Conservation (phyloP, 1,140 invertebrate species). For the Archivesica marissinica region DNA sequence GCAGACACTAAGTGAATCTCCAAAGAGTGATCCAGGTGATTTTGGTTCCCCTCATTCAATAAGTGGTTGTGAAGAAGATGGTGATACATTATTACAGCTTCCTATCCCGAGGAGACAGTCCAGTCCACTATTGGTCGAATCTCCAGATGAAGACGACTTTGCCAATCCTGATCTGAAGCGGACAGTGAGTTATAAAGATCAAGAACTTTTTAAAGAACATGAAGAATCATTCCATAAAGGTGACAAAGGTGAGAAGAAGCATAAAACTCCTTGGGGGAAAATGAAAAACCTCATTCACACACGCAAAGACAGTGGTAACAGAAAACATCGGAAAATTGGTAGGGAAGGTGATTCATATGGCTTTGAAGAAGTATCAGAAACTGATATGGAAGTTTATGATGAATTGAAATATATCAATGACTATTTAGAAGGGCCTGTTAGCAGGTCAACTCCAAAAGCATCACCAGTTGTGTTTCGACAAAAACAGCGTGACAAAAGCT, state of each 20-base stretch:
- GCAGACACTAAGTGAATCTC: slow-evolving; percentile 62
- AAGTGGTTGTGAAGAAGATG: slow-evolving; percentile 40
- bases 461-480: slow-evolving; percentile 75
- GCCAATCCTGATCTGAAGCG: slow-evolving; percentile 65
- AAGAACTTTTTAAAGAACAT: slow-evolving; percentile 20
- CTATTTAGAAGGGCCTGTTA: slow-evolving; percentile 73
- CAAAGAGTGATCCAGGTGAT: slow-evolving; percentile 48
- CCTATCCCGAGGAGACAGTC: slow-evolving; percentile 76
- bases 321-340: slow-evolving; percentile 65
- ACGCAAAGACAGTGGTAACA: slow-evolving; percentile 87
- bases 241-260: slow-evolving; percentile 73
- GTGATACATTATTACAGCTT: slow-evolving; percentile 70
- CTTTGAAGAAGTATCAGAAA: slow-evolving; percentile 74
- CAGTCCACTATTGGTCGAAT: slow-evolving; percentile 74
- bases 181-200: slow-evolving; percentile 77
- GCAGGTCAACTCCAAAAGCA: slow-evolving; percentile 78
- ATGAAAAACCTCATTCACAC: slow-evolving; percentile 90
- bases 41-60: slow-evolving; percentile 27
- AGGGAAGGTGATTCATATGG: slow-evolving; percentile 59
- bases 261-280: slow-evolving; percentile 88
- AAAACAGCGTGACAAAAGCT: slow-evolving; percentile 83
- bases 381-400: slow-evolving; percentile 71
- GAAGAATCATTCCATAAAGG: slow-evolving; percentile 51
- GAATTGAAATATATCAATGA: slow-evolving; percentile 63
- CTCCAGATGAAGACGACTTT: slow-evolving; percentile 59